Conservation (phyloP, 2,888 invertebrate genomes). For the Hydraecia micacea region DNA sequence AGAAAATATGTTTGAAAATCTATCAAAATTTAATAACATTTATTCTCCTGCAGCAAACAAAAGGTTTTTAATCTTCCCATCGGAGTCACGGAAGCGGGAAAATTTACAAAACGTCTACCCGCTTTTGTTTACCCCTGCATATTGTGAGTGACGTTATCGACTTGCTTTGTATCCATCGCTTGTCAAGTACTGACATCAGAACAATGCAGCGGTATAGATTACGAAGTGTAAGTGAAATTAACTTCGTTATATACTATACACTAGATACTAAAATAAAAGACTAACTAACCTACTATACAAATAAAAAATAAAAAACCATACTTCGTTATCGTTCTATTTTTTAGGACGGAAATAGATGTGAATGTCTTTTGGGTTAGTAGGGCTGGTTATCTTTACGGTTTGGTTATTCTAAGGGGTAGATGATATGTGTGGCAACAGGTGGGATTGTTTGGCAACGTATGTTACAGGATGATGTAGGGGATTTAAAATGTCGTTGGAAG, state of each 20-base stretch:
- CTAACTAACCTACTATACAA: no score
- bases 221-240: slow-evolving; percentile 58
- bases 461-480: neutral
- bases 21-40: slow-evolving; percentile 60
- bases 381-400: slow-evolving; percentile 30
- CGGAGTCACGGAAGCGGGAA: slow-evolving; percentile 57
- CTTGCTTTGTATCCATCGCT: slow-evolving; percentile 62
- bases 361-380: slow-evolving; percentile 46
- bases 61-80: slow-evolving; percentile 64
- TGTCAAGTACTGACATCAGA: slow-evolving; percentile 63
- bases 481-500: neutral
- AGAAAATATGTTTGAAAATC: slow-evolving; percentile 41
- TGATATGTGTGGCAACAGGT: slow-evolving; percentile 16
- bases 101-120: slow-evolving; percentile 62
- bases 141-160: slow-evolving; percentile 71
- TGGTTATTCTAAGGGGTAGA: slow-evolving; percentile 8
- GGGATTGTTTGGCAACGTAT: neutral
- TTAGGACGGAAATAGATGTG: slow-evolving; percentile 48
- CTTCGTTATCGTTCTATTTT: slow-evolving; percentile 27
- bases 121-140: slow-evolving; percentile 59
- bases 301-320: no score
- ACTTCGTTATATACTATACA: no score
- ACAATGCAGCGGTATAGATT: slow-evolving; percentile 57
- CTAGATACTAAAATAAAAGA: no score
- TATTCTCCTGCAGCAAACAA: slow-evolving; percentile 55